Base-by-base conservation (phyloP, 1,140 invertebrate species). In the Drosophila malerkotliana region DNA sequence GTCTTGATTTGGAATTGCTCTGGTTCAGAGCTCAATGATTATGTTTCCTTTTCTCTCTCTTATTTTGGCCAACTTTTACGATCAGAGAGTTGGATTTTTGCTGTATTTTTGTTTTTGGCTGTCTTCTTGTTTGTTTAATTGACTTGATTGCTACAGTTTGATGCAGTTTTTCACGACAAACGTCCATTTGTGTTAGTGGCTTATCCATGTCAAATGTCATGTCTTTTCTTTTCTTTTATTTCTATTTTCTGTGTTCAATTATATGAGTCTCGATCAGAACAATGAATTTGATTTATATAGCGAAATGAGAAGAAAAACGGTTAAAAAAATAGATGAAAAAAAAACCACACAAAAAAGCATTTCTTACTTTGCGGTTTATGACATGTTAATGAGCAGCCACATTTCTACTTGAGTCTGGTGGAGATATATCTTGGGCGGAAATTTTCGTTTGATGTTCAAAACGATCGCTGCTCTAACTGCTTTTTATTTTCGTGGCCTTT, bases 81-180 rank as follows among this genome's bases (percentile, higher is more conserved):
- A 24, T 37, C 48, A 32, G n/a, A 12, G 37, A 28, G 26, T 5
- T 28, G 26, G 26, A 28, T 28, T 63, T 56, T 56, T 51, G n/a
- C 47, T 59, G 28, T 10, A 8, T 12, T 24, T 24, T 5, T 56
- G 15, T 21, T 60, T 60, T 44, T 39, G 24, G 34, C 26, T 69
- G 68, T 63, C 75, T 63, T 76, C 57, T 87, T 87, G 83, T 87
- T 88, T 87, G 83, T 88, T 87, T 87, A 87, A 87, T 87, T 87
- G 82, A 87, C 83, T 87, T 79, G 83, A 87, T 87, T 87, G 82
- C 82, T 61, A 77, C 57, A 75, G 60, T 77, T 79, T 82, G 79
- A 73, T 83, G 79, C 74, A 18, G 9, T 32, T n/a, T 49, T 68
- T 69, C 80, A 84, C 80, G 62, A 84, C 56, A 30, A 79, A 60